Percentiles rank a stretch among this genome's conserved stretches.
Conservation (phyloP, 2,888 invertebrate genomes). For the Hecatera dysodea region DNA sequence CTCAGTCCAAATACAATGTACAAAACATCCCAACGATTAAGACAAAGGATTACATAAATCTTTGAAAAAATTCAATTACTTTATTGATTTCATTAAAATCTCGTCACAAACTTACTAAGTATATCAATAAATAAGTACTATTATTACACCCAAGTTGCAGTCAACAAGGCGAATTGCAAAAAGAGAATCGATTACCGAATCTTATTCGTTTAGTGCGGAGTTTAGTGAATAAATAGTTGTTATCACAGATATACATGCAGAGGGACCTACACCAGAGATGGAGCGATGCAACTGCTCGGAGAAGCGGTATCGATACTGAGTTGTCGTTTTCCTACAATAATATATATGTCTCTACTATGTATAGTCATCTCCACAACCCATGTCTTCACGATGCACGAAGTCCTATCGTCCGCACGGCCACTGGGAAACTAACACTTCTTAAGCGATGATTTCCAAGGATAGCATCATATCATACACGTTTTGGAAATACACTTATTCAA, state of each 20-base stretch:
- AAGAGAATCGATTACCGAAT: conserved; percentile 33
- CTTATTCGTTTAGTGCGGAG: conserved; percentile 32
- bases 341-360: conserved; percentile 13
- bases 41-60: conserved; percentile 80
- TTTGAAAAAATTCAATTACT: conserved; percentile 82
- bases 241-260: conserved; percentile 51
- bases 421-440: conserved; percentile 40
- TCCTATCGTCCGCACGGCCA: conserved; percentile 9
- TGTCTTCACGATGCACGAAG: conserved; percentile 57
- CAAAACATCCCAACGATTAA: conserved; percentile 80
- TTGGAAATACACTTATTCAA: not conserved
- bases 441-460: conserved; percentile 35
- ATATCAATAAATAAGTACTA: conserved; percentile 45
- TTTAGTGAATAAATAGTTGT: conserved; percentile 23
- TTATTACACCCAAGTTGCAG: conserved; percentile 38
- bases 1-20: conserved; percentile 67
- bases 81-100: conserved; percentile 84
- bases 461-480: conserved; percentile 4
- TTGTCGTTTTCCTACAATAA: conserved; percentile 13
- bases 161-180: conserved; percentile 38
- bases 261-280: not conserved
- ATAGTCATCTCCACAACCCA: conserved; percentile 41
- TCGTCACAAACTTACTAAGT: conserved; percentile 78
- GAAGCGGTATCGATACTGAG: conserved; percentile 20
- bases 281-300: not conserved